Evolutionary conservation across 1,140 invertebrate species (phyloP), one percentile per base, ranked within the genome.

Genomic region (Drosophila grimshawi): DNA sequence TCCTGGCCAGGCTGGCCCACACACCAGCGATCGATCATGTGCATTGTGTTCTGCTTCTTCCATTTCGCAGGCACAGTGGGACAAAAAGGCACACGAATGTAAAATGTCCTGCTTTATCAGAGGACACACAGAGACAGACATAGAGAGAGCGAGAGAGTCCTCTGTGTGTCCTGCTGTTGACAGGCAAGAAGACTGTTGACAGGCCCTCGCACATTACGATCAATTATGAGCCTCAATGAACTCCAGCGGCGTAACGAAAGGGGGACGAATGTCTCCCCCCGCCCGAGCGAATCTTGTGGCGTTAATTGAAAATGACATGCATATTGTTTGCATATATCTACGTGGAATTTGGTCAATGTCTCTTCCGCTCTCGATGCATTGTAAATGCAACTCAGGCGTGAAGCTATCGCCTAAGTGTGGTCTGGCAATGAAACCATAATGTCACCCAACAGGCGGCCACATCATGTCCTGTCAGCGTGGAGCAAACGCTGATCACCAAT

Each of bases 391-490:
- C 55, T 35, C 55, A 70, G 43, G 37, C 82, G 56, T 70, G 57
- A 8, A 89, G 80, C 85, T 89, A 60, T 83, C 66, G 51, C 57
- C 81, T 73, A 80, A 81, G 86, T 90, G 81, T 80, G 86, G 85
- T 89, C 81, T 85, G 86, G 80, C 85, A 89, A 81, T 90, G 85
- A 89, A 89, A 76, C 78, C 86, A 89, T 89, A 90, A 89, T 89
- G 85, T 86, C 71, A 78, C 55, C 63, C 85, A 81, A 88, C 85
- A 73, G 82, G 85, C 75, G 75, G 63, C 43, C 75, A 68, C 27
- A 62, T 56, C 63, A 43, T 33, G 67, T 46, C 48, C 69, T 41
- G 52, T 7, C 66, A 74, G 56, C 72, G 32, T 65, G 46, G 48
- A 71, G 61, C 72, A 32, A 65, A 4, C 53, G 43, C 61, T 71